Percentiles rank a stretch among this genome's conserved stretches.
Evolutionary conservation across 2,888 invertebrate genomes (phyloP).

Genomic region (Sinhomidia bicolor): DNA sequence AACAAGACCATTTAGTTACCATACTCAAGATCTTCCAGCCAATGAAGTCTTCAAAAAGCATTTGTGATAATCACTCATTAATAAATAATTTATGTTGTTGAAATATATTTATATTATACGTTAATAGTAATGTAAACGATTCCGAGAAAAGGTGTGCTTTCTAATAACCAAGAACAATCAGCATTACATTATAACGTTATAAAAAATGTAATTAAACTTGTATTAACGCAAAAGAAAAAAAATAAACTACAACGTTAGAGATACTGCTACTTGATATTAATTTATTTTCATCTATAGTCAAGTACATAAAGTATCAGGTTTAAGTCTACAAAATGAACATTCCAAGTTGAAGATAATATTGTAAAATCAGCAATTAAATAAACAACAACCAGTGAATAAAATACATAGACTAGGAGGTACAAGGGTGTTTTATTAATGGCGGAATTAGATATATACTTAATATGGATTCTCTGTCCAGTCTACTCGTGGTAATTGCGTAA

Average conservation of each 20-base stretch:
- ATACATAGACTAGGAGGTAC: background rate
- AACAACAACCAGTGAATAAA: background rate
- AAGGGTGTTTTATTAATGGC: background rate
- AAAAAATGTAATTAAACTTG: background rate
- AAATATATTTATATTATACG: too few relatives aligned
- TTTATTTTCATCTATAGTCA: constrained; percentile 7
- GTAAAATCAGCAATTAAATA: background rate
- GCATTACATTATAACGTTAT: background rate
- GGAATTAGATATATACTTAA: background rate
- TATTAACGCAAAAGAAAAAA: background rate
- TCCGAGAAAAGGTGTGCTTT: constrained; percentile 50
- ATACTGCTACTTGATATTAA: background rate
- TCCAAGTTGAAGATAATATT: background rate
- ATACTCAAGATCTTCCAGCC: constrained; percentile 23
- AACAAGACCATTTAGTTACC: constrained; percentile 70
- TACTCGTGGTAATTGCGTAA: too few relatives aligned
- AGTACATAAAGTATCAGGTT: background rate
- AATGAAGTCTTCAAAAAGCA: constrained; percentile 49
- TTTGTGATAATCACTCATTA: background rate
- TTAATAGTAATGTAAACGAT: too few relatives aligned
- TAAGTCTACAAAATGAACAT: constrained; percentile 4
- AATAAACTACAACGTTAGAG: background rate
- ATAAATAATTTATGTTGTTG: background rate
- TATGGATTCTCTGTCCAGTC: background rate
- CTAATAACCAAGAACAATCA: constrained; percentile 45